Evolutionary conservation across 2,113 vertebrate genomes (phyloP).

Genomic region (Alexandromys fortis): DNA sequence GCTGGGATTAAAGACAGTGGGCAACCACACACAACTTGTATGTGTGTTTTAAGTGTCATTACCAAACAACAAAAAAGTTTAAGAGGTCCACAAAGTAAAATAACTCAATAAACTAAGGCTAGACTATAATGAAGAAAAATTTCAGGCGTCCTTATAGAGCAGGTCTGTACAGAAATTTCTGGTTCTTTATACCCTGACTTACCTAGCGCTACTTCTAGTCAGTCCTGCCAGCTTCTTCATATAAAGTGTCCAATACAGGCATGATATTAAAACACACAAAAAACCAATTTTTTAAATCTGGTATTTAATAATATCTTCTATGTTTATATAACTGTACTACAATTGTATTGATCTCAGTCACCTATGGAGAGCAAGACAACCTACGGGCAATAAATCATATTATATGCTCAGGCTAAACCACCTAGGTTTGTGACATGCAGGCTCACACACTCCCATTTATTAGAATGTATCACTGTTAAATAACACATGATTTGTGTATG

Average conservation of each 20-base stretch:
- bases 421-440: background rate
- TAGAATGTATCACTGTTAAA: background rate
- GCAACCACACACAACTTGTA: background rate
- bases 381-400: background rate
- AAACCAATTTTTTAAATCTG: background rate
- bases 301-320: background rate
- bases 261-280: background rate
- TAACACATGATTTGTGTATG: background rate
- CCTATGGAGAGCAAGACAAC: background rate
- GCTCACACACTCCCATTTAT: background rate
- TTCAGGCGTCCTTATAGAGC: background rate
- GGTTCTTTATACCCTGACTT: background rate
- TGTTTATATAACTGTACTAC: background rate
- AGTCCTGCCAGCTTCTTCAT: background rate
- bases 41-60: background rate
- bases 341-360: background rate
- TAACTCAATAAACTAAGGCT: background rate
- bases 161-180: background rate
- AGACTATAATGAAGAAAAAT: background rate
- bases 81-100: background rate
- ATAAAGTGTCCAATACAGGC: background rate
- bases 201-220: background rate
- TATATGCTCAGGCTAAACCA: too few relatives aligned
- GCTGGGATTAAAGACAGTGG: background rate
- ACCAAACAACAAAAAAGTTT: background rate